Base-by-base conservation (phyloP, 2,113 vertebrate genomes). In the Actenoides hombroni region DNA sequence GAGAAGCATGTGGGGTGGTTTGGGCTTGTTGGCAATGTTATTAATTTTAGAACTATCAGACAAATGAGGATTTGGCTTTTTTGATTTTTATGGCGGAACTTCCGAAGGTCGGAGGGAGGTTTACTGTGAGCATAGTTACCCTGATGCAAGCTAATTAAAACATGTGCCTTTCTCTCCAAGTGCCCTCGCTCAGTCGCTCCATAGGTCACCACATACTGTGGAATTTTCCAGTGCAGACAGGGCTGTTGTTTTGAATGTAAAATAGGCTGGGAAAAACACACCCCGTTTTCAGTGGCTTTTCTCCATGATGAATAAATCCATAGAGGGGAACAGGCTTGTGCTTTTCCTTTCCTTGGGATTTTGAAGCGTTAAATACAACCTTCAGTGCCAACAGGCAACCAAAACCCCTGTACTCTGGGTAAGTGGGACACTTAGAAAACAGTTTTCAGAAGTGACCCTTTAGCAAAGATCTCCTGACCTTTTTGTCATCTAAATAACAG, bases 161-260 rank as follows among this genome's bases (percentile, higher is more conserved):
- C 56, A 67, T 16, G 42, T 35, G 82, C 16, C 35, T 88, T 78
- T 93, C 84, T 40, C 51, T 80, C 46, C 48, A 67, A 14, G 29
- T 81, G 44, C 25, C 49, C 87, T 95, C 44, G 1, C 78, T 87
- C 81, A 79, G 53, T 91, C 61, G 18, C 69, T 88, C 70, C 90
- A 63, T 82, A 89, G 86, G 40, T 92, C 83, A 84, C 57, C 65
- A 94, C 48, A 76, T 57, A 73, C 13, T 65, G 94, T 93, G 96
- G 95, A 96, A 93, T 96, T 96, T 96, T 96, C 95, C 94, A 96
- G 53, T 82, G 88, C 77, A 92, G 90, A 73, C 68, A 91, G 70
- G 12, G 76, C 81, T 94, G 88, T 95, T 96, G 94, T 96, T 97
- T 96, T 95, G 94, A 96, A 92, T 83, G 44, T 85, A 86, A 96